phyloP scores from a whole-genome alignment of 2,797 vertebrate species.

The Eptatretus atami region DNA sequence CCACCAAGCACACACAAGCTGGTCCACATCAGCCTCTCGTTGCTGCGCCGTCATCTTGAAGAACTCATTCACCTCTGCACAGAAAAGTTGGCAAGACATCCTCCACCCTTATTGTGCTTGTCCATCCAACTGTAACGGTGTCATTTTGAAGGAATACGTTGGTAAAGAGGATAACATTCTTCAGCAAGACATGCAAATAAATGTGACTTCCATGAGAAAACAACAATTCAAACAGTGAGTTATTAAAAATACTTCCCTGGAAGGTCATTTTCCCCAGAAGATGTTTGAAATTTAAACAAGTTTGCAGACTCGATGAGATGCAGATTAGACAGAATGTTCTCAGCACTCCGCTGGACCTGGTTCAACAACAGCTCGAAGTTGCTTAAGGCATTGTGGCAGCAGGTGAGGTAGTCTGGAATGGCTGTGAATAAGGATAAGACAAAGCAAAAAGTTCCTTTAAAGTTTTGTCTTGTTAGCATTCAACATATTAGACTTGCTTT shows the following conservation, averaged over 20 bases:
- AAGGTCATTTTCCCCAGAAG: slow-evolving; percentile 15
- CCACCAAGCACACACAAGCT: slow-evolving; percentile 30
- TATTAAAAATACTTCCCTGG: slow-evolving; percentile 17
- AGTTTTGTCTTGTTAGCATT: too few species aligned
- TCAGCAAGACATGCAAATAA: too few species aligned
- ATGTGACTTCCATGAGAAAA: too few species aligned
- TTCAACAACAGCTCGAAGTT: slow-evolving; percentile 41
- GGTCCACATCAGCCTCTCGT: slow-evolving; percentile 20
- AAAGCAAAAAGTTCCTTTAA: too few species aligned
- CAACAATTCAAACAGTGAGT: too few species aligned
- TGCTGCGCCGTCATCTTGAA: slow-evolving; percentile 33
- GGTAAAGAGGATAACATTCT: too few species aligned
- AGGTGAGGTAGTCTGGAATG: slow-evolving; percentile 30
- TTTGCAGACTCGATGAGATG: slow-evolving; percentile 26
- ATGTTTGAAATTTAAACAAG: slow-evolving; percentile 28
- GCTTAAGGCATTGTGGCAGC: slow-evolving; percentile 19
- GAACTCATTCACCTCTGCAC: slow-evolving; percentile 42
- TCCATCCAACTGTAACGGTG: too few species aligned
- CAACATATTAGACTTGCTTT: too few species aligned
- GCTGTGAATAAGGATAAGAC: slow-evolving; percentile 15
- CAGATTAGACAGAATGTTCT: slow-evolving; percentile 29
- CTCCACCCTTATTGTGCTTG: too few species aligned
- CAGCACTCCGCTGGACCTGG: slow-evolving; percentile 36
- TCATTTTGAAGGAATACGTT: too few species aligned
- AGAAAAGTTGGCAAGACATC: slow-evolving; percentile 5